Conservation (phyloP, 2,113 vertebrate species). For the Odontesthes bonariensis region DNA sequence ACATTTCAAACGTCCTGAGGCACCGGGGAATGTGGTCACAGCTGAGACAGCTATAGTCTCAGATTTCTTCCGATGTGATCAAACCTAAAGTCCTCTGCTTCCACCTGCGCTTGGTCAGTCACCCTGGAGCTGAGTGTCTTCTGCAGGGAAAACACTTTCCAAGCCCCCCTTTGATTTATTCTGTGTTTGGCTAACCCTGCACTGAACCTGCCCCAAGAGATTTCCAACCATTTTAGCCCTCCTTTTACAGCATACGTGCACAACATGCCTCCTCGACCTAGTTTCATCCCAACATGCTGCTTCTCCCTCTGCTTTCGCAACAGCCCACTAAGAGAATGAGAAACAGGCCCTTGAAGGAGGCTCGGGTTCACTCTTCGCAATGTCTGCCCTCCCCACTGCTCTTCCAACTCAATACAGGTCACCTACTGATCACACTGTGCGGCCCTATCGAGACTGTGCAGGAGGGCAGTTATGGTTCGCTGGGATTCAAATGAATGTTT, state of each 20-base stretch:
- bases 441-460: constrained; percentile 62
- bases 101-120: constrained; percentile 87
- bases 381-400: constrained; percentile 26
- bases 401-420: constrained; percentile 56
- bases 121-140: constrained; percentile 79
- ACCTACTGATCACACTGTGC: constrained; percentile 71
- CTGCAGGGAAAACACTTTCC: constrained; percentile 58
- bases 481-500: constrained; percentile 76
- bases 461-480: constrained; percentile 70
- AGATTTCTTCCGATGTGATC: constrained; percentile 44
- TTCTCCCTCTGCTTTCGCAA: constrained; percentile 75
- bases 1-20: constrained; percentile 32
- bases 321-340: constrained; percentile 70
- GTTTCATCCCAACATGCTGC: constrained; percentile 70
- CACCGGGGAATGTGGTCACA: constrained; percentile 64
- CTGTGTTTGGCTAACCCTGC: constrained; percentile 97
- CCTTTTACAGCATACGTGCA: constrained; percentile 70
- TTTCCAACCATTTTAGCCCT: constrained; percentile 80
- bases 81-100: constrained; percentile 52
- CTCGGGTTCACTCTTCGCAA: constrained; percentile 61
- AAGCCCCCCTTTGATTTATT: constrained; percentile 90
- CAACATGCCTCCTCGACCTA: constrained; percentile 71
- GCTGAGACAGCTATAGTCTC: constrained; percentile 53
- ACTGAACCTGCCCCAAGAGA: constrained; percentile 92
- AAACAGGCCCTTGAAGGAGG: constrained; percentile 73